Percentiles rank a stretch among this genome's conserved stretches.
These are phyloP conservation scores for Poeciliopsis occidentalis DNA, from an alignment of 2,113 vertebrate genomes.

Conservation along the genomic window DNA sequence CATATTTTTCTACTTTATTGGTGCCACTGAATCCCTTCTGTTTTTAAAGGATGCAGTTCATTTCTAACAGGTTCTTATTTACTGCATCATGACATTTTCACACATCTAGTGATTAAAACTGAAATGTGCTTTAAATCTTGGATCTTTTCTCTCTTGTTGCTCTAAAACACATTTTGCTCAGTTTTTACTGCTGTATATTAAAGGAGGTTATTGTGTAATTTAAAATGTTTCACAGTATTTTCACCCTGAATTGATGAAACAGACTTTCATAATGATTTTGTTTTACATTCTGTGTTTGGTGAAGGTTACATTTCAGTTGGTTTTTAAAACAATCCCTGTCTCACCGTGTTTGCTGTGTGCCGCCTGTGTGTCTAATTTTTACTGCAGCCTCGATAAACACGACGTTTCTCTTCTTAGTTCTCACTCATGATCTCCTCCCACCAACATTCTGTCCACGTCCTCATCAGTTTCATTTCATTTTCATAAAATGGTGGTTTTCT, in stretches of 20 bases:
- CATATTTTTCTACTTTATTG: too few species aligned
- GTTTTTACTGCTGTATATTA: not conserved
- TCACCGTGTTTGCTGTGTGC: not conserved
- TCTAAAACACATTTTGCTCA: not conserved
- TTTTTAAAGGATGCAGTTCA: too few species aligned
- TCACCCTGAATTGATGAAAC: not conserved
- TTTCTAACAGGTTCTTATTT: too few species aligned
- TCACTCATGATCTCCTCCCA: conserved; percentile 39
- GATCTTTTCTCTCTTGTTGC: not conserved
- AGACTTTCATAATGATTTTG: not conserved
- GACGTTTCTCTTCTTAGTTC: conserved; percentile 1
- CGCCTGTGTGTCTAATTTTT: not conserved
- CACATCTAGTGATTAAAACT: too few species aligned
- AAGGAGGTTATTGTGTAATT: not conserved
- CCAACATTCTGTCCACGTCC: conserved; percentile 40
- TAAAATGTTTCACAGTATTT: not conserved
- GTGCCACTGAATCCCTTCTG: too few species aligned
- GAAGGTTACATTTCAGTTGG: not conserved
- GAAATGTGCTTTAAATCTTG: too few species aligned
- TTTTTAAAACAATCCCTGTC: not conserved
- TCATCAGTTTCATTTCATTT: not conserved
- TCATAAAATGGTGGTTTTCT: not conserved
- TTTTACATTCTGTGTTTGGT: not conserved
- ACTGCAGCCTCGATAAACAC: conserved; percentile 5
- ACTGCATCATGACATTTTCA: too few species aligned